Evolutionary conservation across 1,140 invertebrate species (phyloP).

Genomic region (Drosophila arizonae): DNA sequence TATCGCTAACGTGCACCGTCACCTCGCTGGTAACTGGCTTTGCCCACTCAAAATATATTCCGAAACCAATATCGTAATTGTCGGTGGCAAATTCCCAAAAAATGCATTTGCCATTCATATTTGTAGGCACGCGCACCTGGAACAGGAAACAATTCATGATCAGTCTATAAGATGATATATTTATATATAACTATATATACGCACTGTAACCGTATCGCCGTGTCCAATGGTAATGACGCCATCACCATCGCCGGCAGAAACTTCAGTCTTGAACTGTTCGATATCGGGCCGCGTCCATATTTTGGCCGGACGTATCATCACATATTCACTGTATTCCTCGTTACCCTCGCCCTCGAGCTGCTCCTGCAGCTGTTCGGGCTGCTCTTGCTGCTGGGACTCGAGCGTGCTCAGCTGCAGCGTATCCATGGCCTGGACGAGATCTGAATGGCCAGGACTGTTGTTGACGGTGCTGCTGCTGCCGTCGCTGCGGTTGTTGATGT

Average conservation of each 20-base stretch:
- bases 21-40: conserved; percentile 92
- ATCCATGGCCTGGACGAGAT: conserved; percentile 56
- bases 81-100: conserved; percentile 99
- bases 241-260: conserved; percentile 95
- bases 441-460: conserved; percentile 12
- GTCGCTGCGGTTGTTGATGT: conserved; percentile 48
- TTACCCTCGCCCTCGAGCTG: conserved; percentile 23
- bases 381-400: conserved; percentile 34
- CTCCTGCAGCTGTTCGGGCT: not conserved
- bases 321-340: conserved; percentile 83
- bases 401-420: conserved; percentile 46
- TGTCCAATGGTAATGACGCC: conserved; percentile 95
- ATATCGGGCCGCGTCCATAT: conserved; percentile 98
- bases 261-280: conserved; percentile 94
- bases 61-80: conserved; percentile 99
- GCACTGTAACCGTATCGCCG: conserved; percentile 96
- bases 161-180: too few relatives aligned
- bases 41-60: conserved; percentile 99
- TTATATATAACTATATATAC: not conserved
- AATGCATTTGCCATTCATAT: conserved; percentile 95
- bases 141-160: not conserved
- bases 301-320: conserved; percentile 90
- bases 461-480: not conserved
- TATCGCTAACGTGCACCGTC: conserved; percentile 94
- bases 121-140: conserved; percentile 96